Conservation (phyloP, 2,113 vertebrate genomes). For the Podocnemis expansa region DNA sequence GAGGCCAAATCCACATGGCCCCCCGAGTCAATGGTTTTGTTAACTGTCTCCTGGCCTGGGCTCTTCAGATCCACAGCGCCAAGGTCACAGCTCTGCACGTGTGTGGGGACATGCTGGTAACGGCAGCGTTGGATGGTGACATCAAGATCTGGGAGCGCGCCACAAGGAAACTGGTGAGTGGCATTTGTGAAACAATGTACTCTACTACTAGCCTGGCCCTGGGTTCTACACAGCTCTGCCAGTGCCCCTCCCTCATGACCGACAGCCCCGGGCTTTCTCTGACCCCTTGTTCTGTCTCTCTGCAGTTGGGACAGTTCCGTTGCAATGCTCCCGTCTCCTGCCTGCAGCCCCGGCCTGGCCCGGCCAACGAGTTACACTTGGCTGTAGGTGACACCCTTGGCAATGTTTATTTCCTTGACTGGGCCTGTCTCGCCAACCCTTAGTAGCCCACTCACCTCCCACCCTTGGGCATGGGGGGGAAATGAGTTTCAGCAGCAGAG, state of each 20-base stretch:
- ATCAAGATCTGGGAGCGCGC: constrained; percentile 72
- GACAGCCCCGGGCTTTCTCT: neutral
- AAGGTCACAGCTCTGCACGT: constrained; percentile 66
- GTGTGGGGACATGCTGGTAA: constrained; percentile 60
- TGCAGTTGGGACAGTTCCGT: constrained; percentile 69
- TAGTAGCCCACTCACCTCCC: too few relatives aligned
- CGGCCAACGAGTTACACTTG: neutral
- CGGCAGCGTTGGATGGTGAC: constrained; percentile 68
- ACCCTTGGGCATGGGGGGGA: too few relatives aligned
- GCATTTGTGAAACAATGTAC: too few relatives aligned
- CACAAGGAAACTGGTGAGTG: constrained; percentile 69
- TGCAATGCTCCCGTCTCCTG: constrained; percentile 67
- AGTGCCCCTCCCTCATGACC: neutral
- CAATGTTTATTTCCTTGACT: neutral
- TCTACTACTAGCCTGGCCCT: neutral
- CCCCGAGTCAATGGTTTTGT: neutral
- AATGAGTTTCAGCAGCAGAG: too few relatives aligned
- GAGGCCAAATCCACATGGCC: too few relatives aligned
- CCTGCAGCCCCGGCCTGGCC: constrained; percentile 37
- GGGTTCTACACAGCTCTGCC: neutral
- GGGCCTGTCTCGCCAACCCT: too few relatives aligned
- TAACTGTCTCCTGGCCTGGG: neutral
- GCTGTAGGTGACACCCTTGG: constrained; percentile 65
- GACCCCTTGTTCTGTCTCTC: neutral
- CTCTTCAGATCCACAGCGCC: constrained; percentile 63